Base-by-base conservation (phyloP, 2,888 invertebrate genomes). In the Notocelia uddmanniana region DNA sequence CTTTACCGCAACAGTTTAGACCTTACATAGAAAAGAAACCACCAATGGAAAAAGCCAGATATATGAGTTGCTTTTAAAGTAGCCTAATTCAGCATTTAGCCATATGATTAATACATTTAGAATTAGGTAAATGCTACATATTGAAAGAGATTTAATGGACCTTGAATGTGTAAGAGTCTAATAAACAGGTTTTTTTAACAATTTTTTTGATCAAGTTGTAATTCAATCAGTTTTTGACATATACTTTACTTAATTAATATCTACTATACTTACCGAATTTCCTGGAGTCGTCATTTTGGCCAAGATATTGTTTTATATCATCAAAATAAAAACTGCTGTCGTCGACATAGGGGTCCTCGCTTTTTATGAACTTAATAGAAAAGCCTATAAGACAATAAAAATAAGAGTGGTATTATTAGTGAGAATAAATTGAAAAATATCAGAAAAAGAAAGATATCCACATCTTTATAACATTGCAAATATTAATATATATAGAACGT, bases 271-370 rank as follows among this genome's bases (percentile, higher is more conserved):
- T 78, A 85, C 85, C 74, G 83, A 82, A 13, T 79, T 71, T 34
- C 85, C 82, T 55, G 85, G 79, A 57, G 81, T 79, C 60, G 83
- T 79, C 85, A 79, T 78, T 73, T 80, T 82, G 62, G 64, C 73
- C 41, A 41, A 48, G 34, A 52, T 18, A 57, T 34, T n/a, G 6
- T 11, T 18, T 57, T 57, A 57, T 34, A 31, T 34, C 34, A 34
- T 19, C 18, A 18, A 57, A 31, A 31, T 5, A 45, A 45, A n/a
- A 45, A 45, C 15, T 6, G 8, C 21, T 37, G 58, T 58, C 58
- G n/a, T 37, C 19, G 37, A 21, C 19, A 19, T 21, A 19, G 8
- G 26, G 19, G 19, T 34, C 9, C 19, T 34, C 34, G 18, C 10
- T 19, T 10, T 45, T 45, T n/a, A 18, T 34, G 57, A 34, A 15